Evolutionary conservation across 2,113 vertebrate genomes (phyloP).

Genomic region (Motacilla alba): DNA sequence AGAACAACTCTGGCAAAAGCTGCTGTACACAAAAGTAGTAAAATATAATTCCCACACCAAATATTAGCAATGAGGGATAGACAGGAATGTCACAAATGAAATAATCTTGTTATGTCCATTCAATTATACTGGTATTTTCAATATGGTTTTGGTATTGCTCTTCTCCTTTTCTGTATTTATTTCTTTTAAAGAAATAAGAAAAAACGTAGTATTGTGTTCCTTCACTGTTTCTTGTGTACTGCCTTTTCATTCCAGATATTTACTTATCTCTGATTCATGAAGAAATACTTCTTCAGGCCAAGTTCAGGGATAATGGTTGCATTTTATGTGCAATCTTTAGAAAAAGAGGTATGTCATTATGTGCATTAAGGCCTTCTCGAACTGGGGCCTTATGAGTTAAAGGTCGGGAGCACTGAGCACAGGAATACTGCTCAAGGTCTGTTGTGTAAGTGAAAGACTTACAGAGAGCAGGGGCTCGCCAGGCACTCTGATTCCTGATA

Average conservation of each 20-base stretch:
- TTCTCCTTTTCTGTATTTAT: background rate
- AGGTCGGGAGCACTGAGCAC: background rate
- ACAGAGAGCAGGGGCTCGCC: background rate
- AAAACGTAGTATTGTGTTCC: background rate
- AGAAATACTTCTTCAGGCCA: background rate
- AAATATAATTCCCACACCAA: background rate
- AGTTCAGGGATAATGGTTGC: background rate
- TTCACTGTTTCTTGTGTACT: background rate
- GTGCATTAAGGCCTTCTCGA: background rate
- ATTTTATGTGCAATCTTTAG: background rate
- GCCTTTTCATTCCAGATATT: background rate
- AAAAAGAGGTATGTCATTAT: background rate
- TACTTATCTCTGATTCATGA: background rate
- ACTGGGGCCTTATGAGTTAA: background rate
- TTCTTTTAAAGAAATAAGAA: background rate
- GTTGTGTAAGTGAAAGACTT: background rate
- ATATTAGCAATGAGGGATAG: background rate
- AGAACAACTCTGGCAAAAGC: background rate
- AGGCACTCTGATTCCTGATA: background rate
- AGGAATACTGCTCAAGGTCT: background rate
- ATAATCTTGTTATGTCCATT: background rate
- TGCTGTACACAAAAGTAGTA: background rate
- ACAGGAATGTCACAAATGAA: background rate
- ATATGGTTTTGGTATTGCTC: background rate
- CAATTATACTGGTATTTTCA: background rate